These are phyloP conservation scores for Alligator mississippiensis DNA, from an alignment of 2,113 vertebrate genomes.

Conservation along the genomic window DNA sequence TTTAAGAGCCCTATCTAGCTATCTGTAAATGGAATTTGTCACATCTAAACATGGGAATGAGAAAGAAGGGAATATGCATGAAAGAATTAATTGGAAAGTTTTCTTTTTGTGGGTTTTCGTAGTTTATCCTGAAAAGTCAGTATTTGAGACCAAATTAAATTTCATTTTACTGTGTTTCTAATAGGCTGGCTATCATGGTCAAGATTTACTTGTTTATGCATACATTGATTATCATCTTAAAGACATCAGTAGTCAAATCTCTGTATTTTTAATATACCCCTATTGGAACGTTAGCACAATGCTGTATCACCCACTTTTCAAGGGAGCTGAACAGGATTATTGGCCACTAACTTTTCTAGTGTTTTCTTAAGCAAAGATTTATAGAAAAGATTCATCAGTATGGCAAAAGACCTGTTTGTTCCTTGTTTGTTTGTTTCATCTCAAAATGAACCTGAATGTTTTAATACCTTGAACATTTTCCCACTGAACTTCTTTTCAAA, in stretches of 20 bases:
- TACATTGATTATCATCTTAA: neutral
- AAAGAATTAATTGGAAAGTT: neutral
- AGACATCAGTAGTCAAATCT: neutral
- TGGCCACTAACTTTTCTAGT: neutral
- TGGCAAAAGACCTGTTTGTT: neutral
- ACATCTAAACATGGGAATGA: neutral
- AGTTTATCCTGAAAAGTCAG: neutral
- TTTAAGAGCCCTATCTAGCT: neutral
- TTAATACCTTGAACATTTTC: neutral
- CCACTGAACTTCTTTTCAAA: neutral
- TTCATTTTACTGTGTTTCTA: neutral
- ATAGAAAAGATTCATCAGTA: neutral
- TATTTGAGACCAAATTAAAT: neutral
- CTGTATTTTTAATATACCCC: neutral
- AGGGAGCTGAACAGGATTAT: neutral
- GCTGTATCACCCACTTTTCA: neutral
- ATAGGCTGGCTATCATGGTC: neutral
- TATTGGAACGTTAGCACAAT: neutral
- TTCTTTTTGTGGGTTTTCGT: neutral
- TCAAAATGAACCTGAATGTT: neutral
- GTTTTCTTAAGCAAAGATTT: neutral
- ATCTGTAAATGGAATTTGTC: neutral
- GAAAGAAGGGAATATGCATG: neutral
- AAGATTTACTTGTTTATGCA: neutral
- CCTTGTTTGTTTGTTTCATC: neutral